Percentiles rank a stretch among this genome's conserved stretches.
phyloP scores from a whole-genome alignment of 2,797 vertebrate species.

The Sebastes hubbsi region DNA sequence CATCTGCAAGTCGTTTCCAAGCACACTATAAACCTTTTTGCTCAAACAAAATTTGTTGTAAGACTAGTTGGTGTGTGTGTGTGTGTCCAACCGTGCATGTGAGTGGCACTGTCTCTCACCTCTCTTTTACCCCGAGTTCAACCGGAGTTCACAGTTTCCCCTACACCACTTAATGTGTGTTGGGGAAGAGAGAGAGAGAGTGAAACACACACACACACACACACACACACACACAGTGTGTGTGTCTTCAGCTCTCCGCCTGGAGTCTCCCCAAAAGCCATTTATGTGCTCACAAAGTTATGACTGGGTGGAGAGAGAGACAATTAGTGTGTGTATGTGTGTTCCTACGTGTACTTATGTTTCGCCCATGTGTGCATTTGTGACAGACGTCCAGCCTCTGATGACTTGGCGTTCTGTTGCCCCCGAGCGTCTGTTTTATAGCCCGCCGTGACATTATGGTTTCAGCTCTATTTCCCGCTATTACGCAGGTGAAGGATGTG shows the following conservation, averaged over 20 bases:
- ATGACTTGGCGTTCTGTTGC: conserved; percentile 44
- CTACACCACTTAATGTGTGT: conserved; percentile 59
- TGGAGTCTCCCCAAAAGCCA: conserved; percentile 74
- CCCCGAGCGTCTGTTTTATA: conserved; percentile 47
- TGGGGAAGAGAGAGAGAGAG: conserved; percentile 22
- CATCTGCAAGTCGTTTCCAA: conserved; percentile 4
- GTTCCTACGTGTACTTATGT: conserved; percentile 35
- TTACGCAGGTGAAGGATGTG: conserved; percentile 45
- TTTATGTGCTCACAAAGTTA: conserved; percentile 68
- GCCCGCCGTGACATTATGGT: conserved; percentile 35
- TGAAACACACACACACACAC: background rate
- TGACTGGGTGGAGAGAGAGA: conserved; percentile 46
- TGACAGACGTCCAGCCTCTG: conserved; percentile 49
- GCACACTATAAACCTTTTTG: background rate
- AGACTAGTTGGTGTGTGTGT: conserved; percentile 1
- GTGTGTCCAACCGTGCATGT: conserved; percentile 20
- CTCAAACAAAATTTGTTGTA: background rate
- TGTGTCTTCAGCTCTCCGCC: conserved; percentile 37
- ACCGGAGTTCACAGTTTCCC: conserved; percentile 73
- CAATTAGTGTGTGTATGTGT: conserved; percentile 54
- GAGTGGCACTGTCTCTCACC: conserved; percentile 66
- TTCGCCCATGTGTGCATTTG: background rate
- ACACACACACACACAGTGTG: background rate
- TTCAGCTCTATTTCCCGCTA: conserved; percentile 55
- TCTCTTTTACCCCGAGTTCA: conserved; percentile 77